Conservation (phyloP, 2,888 invertebrate species). For the Chelonus formosanus region DNA sequence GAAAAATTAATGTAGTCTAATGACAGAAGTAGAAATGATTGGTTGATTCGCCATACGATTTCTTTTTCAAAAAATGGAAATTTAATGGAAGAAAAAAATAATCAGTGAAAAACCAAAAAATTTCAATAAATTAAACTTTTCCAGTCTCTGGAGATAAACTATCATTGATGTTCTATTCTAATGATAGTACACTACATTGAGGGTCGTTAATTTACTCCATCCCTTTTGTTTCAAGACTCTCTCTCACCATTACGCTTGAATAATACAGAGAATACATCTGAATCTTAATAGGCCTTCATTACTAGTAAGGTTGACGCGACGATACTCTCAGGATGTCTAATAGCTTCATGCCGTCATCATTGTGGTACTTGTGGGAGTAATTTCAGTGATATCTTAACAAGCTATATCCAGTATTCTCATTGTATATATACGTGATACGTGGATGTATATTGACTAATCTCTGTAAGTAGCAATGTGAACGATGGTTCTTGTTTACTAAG, state of each 20-base stretch:
- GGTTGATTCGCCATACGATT: no score
- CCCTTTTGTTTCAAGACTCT: background rate
- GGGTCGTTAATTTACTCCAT: constrained; percentile 6
- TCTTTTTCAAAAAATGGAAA: no score
- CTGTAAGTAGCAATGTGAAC: constrained; percentile 21
- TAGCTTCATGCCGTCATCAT: constrained; percentile 29
- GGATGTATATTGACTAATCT: constrained; percentile 17
- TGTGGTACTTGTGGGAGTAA: constrained; percentile 27
- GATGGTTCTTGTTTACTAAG: constrained; percentile 25
- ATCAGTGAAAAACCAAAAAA: no score
- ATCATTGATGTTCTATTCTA: background rate
- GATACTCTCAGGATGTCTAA: constrained; percentile 29
- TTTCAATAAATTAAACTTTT: no score
- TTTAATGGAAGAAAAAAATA: no score
- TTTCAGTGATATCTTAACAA: constrained; percentile 13
- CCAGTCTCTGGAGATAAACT: background rate
- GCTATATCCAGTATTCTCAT: constrained; percentile 2
- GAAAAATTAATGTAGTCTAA: no score
- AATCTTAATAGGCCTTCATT: constrained; percentile 25
- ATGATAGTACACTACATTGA: constrained; percentile 4
- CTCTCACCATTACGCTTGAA: background rate
- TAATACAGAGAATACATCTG: constrained; percentile 13
- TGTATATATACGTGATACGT: background rate
- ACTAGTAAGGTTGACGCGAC: constrained; percentile 23
- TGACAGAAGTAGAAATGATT: no score